A percentile compares a stretch with the other conserved stretches of the same genome.
phyloP scores from a whole-genome alignment of 2,113 vertebrate genomes.

The Misgurnus mizolepis region DNA sequence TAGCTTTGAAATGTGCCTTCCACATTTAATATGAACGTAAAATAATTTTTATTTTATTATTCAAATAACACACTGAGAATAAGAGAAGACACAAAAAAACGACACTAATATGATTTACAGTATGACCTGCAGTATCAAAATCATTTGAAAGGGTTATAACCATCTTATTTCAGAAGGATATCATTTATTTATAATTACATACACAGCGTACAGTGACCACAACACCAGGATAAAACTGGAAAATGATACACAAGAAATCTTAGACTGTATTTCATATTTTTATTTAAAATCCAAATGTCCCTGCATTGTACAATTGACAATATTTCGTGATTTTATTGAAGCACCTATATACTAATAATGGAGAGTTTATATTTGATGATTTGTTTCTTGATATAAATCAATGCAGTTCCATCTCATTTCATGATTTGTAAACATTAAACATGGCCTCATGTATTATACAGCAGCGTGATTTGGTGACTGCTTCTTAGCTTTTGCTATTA shows the following conservation, averaged over 20 bases:
- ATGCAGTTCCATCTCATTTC: neutral
- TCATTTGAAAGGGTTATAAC: neutral
- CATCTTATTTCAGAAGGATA: neutral
- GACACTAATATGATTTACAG: neutral
- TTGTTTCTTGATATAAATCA: conserved; percentile 20
- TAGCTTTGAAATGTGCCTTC: neutral
- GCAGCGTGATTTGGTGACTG: conserved; percentile 50
- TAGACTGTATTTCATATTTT: neutral
- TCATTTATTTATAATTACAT: neutral
- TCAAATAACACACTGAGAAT: neutral
- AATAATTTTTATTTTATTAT: neutral
- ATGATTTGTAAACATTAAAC: conserved; percentile 15
- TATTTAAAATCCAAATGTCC: neutral
- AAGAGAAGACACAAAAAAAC: neutral
- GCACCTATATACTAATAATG: neutral
- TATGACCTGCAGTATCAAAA: neutral
- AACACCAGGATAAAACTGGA: neutral
- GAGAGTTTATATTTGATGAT: conserved; percentile 8
- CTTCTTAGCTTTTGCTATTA: conserved; percentile 47
- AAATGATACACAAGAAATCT: neutral
- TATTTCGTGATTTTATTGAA: neutral
- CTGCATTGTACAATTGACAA: neutral
- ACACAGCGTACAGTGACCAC: neutral
- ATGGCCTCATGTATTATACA: conserved; percentile 43
- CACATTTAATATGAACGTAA: neutral